Base-by-base conservation (phyloP, 2,113 vertebrate genomes). In the Parus major region DNA sequence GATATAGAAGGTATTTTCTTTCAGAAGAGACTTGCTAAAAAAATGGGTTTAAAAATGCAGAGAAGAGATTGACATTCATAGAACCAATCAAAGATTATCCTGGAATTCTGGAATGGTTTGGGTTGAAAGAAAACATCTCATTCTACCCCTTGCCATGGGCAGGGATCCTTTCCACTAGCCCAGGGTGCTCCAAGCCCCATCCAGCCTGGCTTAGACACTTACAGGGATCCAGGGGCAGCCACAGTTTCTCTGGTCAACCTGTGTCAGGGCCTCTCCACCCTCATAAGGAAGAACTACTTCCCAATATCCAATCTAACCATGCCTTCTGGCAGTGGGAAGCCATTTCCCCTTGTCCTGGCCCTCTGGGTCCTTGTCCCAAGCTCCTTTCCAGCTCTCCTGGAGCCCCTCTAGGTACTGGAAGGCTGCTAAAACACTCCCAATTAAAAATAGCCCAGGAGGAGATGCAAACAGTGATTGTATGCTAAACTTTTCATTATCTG, bases 101-200 rank as follows among this genome's bases (percentile, higher is more conserved):
- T 73, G 46, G 28, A 59, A 46, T 39, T 57, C 39, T 10, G 12
- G 44, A 66, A 52, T 28, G 36, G 39, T 46, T 66, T 60, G 33
- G 7, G 12, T 52, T 33, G 33, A 28, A 59, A 80, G 11, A 16
- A 52, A 18, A n/a, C 9, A 2, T 22, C 46, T 46, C 1, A 1
- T 75, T 10, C 24, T 17, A 28, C 5, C 20, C 14, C 20, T 7
- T 73, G 33, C 46, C 46, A n/a, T 15, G 20, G 46, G 16, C 24
- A 82, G 36, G 36, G 33, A 25, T 33, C 46, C 2, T 1, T 82
- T 8, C 28, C 23, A 47, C n/a, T 12, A 4, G 0, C 11, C n/a
- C 61, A 76, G 46, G 1, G 0, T 31, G 46, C 21, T 82, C 55
- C 70, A 71, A 63, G n/a, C 49, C 24, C 41, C 0, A 0, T 57